These are phyloP conservation scores for Sphenopsis melanotis DNA, from an alignment of 2,797 vertebrate genomes.

Conservation along the genomic window DNA sequence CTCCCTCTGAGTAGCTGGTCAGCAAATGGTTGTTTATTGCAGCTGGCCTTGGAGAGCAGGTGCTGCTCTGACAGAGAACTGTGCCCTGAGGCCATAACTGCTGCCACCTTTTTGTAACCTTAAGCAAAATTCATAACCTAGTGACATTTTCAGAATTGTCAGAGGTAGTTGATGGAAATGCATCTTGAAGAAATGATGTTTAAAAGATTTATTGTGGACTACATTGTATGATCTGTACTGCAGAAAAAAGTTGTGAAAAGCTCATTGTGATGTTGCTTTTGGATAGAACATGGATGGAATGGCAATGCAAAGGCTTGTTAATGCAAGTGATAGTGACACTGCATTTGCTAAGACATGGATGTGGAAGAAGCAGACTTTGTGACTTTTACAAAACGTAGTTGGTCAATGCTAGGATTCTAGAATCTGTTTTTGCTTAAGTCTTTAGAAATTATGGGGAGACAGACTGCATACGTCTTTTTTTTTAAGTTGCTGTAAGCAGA, in stretches of 20 bases:
- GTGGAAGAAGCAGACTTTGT: not conserved
- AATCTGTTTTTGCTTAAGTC: not conserved
- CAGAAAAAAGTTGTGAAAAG: not conserved
- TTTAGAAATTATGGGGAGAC: not conserved
- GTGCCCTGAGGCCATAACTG: not conserved
- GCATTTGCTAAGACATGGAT: not conserved
- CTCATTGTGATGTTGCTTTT: not conserved
- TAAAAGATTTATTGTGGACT: not conserved
- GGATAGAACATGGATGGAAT: not conserved
- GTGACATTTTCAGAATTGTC: not conserved
- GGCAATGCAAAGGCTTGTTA: not conserved
- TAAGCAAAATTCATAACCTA: not conserved
- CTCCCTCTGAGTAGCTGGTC: not conserved
- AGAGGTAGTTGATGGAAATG: not conserved
- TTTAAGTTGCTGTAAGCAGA: not conserved
- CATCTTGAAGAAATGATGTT: not conserved
- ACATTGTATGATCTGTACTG: not conserved
- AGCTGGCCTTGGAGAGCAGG: not conserved
- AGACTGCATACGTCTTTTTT: not conserved
- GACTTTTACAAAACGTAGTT: not conserved
- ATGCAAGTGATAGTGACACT: not conserved
- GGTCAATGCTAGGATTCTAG: not conserved
- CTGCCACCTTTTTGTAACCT: not conserved
- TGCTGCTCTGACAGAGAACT: not conserved
- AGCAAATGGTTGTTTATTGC: not conserved